phyloP scores from a whole-genome alignment of 2,113 vertebrate species.

The Sorex fumeus region DNA sequence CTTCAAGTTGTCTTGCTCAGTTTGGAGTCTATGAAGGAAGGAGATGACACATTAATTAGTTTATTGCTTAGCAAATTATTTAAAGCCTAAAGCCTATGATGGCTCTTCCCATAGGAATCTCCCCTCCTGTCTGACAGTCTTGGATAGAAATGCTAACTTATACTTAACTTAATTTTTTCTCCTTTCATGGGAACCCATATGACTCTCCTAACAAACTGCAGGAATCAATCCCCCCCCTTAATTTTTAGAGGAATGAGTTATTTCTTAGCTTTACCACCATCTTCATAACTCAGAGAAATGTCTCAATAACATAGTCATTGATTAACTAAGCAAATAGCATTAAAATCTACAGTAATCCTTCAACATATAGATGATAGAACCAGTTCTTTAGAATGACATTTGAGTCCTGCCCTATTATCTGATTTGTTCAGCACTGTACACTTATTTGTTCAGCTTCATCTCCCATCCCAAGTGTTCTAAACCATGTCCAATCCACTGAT shows the following conservation, averaged over 20 bases:
- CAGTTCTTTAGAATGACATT: not conserved
- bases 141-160: constrained; percentile 51
- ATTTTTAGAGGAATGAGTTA: not conserved
- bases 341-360: not conserved
- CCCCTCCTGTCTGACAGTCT: not conserved
- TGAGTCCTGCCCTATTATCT: not conserved
- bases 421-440: not conserved
- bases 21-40: constrained; percentile 53
- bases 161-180: not conserved
- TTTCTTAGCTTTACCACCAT: not conserved
- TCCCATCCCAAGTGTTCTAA: not conserved
- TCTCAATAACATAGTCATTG: not conserved
- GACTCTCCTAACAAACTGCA: not conserved
- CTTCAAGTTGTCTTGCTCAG: constrained; percentile 57
- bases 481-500: not conserved
- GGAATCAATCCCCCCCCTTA: not conserved
- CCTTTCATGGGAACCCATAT: not conserved
- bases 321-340: not conserved
- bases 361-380: not conserved
- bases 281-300: not conserved
- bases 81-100: constrained; percentile 58
- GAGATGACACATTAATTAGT: constrained; percentile 78
- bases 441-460: not conserved
- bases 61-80: constrained; percentile 75
- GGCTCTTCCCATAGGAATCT: not conserved